These are phyloP conservation scores for Euwallacea similis DNA, from an alignment of 1,140 invertebrate species.

Conservation along the genomic window DNA sequence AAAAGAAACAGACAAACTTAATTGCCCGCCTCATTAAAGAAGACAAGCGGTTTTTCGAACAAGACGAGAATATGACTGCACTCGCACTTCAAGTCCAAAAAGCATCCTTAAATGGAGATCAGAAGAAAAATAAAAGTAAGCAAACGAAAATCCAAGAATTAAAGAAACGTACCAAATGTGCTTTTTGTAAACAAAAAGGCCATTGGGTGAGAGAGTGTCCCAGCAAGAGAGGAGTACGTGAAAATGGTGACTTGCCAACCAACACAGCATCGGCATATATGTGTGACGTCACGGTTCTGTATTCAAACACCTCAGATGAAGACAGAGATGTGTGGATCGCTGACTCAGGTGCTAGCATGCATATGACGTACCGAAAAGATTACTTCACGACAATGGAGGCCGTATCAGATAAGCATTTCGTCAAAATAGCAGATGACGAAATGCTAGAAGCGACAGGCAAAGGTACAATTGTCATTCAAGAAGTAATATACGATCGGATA, in stretches of 20 bases:
- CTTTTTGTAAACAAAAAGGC: conserved; percentile 17
- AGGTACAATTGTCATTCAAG: background rate
- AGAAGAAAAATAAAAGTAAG: background rate
- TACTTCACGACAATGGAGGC: no score
- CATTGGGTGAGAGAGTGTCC: conserved; percentile 11
- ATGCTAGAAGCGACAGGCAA: background rate
- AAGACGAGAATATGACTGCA: background rate
- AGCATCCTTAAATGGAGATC: background rate
- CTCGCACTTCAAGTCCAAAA: conserved; percentile 3
- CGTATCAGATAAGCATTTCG: background rate
- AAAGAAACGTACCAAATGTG: conserved; percentile 15
- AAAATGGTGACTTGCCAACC: background rate
- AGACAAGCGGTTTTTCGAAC: background rate
- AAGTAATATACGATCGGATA: background rate
- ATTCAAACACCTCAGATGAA: no score
- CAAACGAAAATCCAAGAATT: conserved; percentile 3
- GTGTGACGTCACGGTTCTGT: background rate
- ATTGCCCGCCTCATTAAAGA: conserved; percentile 1
- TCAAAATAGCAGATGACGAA: conserved; percentile 5
- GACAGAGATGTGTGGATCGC: no score
- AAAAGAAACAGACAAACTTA: background rate
- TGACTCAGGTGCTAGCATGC: no score
- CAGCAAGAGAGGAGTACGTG: background rate
- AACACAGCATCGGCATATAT: no score
- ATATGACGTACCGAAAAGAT: no score